Conservation (phyloP, 2,888 invertebrate genomes). For the Crioceris asparagi region DNA sequence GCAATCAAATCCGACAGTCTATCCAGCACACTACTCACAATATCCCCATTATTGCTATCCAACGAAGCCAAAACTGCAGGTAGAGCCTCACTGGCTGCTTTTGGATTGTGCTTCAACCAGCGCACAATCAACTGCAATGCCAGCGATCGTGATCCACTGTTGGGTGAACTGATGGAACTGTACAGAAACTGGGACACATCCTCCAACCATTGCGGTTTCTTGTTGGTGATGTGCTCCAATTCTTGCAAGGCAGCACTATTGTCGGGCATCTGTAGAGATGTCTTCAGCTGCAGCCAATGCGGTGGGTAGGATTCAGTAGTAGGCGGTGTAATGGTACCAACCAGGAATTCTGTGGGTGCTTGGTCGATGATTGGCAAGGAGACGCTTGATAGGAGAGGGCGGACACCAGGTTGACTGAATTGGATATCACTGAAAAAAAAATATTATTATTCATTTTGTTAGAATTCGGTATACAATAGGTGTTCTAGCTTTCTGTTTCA, state of each 20-base stretch:
- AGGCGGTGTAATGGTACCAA: conserved; percentile 41
- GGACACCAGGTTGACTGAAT: conserved; percentile 45
- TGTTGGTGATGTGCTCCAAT: conserved; percentile 59
- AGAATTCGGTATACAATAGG: too few relatives aligned
- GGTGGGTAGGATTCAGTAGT: conserved; percentile 36
- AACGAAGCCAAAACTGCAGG: conserved; percentile 73
- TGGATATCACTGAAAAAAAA: conserved; percentile 42
- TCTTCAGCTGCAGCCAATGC: conserved; percentile 43
- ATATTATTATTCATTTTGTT: too few relatives aligned
- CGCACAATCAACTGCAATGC: conserved; percentile 64
- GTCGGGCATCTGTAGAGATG: conserved; percentile 38
- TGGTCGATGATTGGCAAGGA: conserved; percentile 45
- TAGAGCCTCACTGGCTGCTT: conserved; percentile 50
- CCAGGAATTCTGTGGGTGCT: conserved; percentile 40
- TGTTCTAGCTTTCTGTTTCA: too few relatives aligned
- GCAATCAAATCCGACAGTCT: conserved; percentile 73
- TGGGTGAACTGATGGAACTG: conserved; percentile 52
- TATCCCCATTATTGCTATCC: conserved; percentile 66
- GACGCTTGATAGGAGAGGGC: conserved; percentile 50
- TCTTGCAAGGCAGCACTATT: conserved; percentile 58
- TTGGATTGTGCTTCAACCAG: conserved; percentile 53
- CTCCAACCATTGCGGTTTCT: conserved; percentile 56
- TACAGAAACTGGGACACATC: conserved; percentile 53
- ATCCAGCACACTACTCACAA: conserved; percentile 68
- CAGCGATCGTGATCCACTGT: conserved; percentile 53